A percentile compares a stretch with the other conserved stretches of the same genome.
phyloP scores from a whole-genome alignment of 2,797 vertebrate species.

The Decapterus maruadsi region DNA sequence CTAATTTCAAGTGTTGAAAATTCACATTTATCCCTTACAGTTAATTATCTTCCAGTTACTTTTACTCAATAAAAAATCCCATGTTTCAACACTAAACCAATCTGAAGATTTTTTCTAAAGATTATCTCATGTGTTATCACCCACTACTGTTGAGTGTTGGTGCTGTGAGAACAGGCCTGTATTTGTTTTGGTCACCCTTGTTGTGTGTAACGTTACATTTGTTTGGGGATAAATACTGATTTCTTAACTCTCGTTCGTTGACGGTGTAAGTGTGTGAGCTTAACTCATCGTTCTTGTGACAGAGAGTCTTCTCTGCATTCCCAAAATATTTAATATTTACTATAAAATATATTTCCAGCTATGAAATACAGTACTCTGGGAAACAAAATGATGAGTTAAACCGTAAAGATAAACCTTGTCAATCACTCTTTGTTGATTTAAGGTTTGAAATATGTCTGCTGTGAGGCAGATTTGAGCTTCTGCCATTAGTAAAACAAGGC shows the following conservation, averaged over 20 bases:
- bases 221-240: constrained; percentile 58
- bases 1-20: neutral
- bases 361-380: neutral
- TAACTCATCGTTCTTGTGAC: neutral
- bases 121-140: constrained; percentile 10
- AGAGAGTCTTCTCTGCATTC: neutral
- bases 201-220: constrained; percentile 60
- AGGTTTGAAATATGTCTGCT: neutral
- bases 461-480: neutral
- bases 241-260: constrained; percentile 7
- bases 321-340: neutral
- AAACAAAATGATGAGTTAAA: neutral
- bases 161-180: constrained; percentile 19
- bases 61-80: too few relatives aligned
- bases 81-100: too few relatives aligned
- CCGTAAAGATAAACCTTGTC: too few relatives aligned
- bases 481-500: neutral
- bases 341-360: neutral
- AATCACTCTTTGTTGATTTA: neutral
- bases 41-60: too few relatives aligned
- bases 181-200: constrained; percentile 65
- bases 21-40: neutral
- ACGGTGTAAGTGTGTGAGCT: neutral
- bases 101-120: neutral
- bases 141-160: constrained; percentile 5